Evolutionary conservation across 2,113 vertebrate species (phyloP), one percentile per base, ranked within the genome.

Genomic region (Crocuta crocuta): DNA sequence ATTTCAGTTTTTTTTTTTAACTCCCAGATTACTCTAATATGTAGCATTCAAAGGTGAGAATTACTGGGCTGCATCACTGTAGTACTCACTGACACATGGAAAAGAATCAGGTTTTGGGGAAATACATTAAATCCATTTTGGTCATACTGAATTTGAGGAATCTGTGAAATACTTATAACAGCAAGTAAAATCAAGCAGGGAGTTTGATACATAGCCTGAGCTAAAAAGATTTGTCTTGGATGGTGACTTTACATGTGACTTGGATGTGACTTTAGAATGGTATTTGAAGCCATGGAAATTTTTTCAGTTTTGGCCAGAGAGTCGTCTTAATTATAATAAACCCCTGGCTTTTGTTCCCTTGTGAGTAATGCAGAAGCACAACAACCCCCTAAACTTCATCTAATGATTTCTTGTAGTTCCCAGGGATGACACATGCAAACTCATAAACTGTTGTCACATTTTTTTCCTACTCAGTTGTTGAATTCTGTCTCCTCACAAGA

Each of bases 211-310:
- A 21, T n/a, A 31, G 23, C 86, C 48, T 63, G n/a, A 63, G 17
- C 53, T 87, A 61, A 95, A 17, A 95, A 86, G n/a, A 53, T 31
- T 89, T 73, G 15, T 82, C n/a, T 82, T 82, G 10, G 45, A 58
- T 84, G 68, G 10, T 48, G 70, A 78, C 39, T 45, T 45, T 43
- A 74, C 39, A 45, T 74, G 24, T 74, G 23, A 74, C 26, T 78
- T 31, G 74, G 26, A 82, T 61, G 43, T 63, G 61, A 84, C 16
- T 71, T 90, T 68, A 65, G 58, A 21, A 70, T 87, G n/a, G 39
- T 73, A 81, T 93, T 61, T 90, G 33, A 96, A 89, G 28, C 45
- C 68, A 55, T 45, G 65, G 73, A 48, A 73, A 81, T 86, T 96
- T 93, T 89, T 43, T n/a, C 28, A 31, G 33, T 33, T 97, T 85